Base-by-base conservation (phyloP, 2,888 invertebrate species). In the Oxytorus armatus region DNA sequence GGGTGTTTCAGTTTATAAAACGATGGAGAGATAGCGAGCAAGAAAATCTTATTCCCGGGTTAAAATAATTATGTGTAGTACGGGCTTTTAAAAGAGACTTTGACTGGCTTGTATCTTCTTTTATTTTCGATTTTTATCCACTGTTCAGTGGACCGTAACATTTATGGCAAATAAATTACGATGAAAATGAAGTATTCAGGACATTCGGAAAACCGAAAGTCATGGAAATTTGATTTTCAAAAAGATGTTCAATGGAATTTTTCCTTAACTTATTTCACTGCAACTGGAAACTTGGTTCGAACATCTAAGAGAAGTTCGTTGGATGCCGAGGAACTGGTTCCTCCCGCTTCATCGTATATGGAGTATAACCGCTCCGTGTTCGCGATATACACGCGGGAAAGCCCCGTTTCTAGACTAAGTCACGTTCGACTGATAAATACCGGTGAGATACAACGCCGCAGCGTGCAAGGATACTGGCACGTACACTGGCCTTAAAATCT, bases 361-460 rank as follows among this genome's bases (percentile, higher is more conserved):
- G 16, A 53, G 16, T 49, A 76, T 80, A 82, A 75, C 74, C 66
- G 61, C 74, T 68, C 77, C n/a, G n/a, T n/a, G 74, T 36, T 39
- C 69, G 59, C 61, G 59, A 42, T 76, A 68, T 59, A 69, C 69
- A 63, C 74, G 33, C 70, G 66, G 74, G 51, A 77, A 82, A 74
- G 76, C 82, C 75, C 81, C 79, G 79, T 78, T 77, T 82, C 75
- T 79, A 55, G 83, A 81, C 84, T 84, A 83, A 86, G 87, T 85
- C 85, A 88, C 86, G 85, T 87, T 85, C 84, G 63, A 84, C 85
- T 88, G 84, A 88, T 87, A 88, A 87, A 88, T 88, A 86, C 83
- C 81, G 72, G 51, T 72, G 76, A 72, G 81, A 83, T 82, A 81
- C 72, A 83, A 77, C 73, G 77, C 44, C 44, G 21, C 36, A 44